Evolutionary conservation across 2,888 invertebrate species (phyloP), one percentile per base, ranked within the genome.

Genomic region (Drosophila villosipedis): DNA sequence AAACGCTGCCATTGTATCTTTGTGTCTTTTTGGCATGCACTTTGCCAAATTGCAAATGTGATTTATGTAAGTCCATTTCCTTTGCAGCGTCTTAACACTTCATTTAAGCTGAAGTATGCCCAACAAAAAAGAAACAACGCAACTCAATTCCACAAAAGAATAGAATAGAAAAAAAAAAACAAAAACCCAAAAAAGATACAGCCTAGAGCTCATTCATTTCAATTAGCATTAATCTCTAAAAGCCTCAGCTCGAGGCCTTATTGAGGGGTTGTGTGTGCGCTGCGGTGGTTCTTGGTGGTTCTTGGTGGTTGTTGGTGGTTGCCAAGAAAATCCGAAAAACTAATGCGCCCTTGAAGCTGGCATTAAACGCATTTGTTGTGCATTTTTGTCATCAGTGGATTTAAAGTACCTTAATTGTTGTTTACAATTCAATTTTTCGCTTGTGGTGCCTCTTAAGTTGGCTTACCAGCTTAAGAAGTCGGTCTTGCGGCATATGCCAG

Each of bases 1-100:
- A 68, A 67, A 65, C 63, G 77, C 53, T 68, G 43, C 53, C 72
- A 58, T 67, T 66, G 73, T 82, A 64, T 73, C 72, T 68, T 55
- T 65, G 43, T 57, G 41, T 73, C 59, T 60, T 57, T 64, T 58
- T 52, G 60, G 49, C 73, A 62, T 89, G 85, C 90, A 90, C 90
- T 90, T 77, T 90, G 90, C 83, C 90, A 86, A 85, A 85, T 90
- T 86, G 86, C 86, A 73, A 86, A 88, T 88, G 74, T 88, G 90
- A 85, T 85, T 85, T 90, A 90, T 85, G 72, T 22, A 64, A 55
- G 49, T 68, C 54, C 66, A 80, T 74, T 82, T 82, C 64, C 57
- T 39, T 71, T 73, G 73, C 83, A 65, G 68, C 65, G 69, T 71
- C 70, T 85, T 85, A 90, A 85, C 90, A 85, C 90, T 85, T 85